Conservation (phyloP, 2,888 invertebrate genomes). For the Halictus ligatus region DNA sequence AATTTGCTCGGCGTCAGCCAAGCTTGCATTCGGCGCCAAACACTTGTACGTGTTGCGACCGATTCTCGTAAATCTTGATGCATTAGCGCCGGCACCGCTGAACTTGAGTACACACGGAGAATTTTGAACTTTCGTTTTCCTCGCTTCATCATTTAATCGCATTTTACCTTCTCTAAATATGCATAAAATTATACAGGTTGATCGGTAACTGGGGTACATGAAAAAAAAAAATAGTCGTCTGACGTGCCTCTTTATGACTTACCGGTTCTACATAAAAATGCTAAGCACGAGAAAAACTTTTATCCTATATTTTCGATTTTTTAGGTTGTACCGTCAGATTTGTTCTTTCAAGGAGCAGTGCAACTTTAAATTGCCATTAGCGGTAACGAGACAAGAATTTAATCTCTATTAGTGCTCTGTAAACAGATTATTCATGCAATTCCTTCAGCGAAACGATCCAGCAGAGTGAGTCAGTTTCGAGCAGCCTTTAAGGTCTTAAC, state of each 20-base stretch:
- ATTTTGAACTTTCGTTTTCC: constrained; percentile 10
- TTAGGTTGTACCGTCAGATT: too few relatives aligned
- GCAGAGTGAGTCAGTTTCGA: not conserved
- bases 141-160: not conserved
- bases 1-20: constrained; percentile 44
- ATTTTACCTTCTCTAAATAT: not conserved
- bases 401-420: not conserved
- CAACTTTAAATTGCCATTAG: not conserved
- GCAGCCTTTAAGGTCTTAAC: not conserved
- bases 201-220: too few relatives aligned
- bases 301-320: too few relatives aligned
- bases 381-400: not conserved
- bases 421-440: not conserved
- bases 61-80: constrained; percentile 38
- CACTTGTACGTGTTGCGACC: constrained; percentile 41
- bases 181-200: not conserved
- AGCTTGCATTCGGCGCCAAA: constrained; percentile 43
- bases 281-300: too few relatives aligned
- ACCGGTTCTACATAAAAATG: too few relatives aligned
- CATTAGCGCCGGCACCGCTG: constrained; percentile 23
- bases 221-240: too few relatives aligned
- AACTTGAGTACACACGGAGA: not conserved
- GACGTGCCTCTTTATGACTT: too few relatives aligned
- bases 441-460: not conserved
- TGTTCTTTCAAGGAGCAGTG: too few relatives aligned